phyloP scores from a whole-genome alignment of 2,113 vertebrate species.

The Hyperopisus bebe region DNA sequence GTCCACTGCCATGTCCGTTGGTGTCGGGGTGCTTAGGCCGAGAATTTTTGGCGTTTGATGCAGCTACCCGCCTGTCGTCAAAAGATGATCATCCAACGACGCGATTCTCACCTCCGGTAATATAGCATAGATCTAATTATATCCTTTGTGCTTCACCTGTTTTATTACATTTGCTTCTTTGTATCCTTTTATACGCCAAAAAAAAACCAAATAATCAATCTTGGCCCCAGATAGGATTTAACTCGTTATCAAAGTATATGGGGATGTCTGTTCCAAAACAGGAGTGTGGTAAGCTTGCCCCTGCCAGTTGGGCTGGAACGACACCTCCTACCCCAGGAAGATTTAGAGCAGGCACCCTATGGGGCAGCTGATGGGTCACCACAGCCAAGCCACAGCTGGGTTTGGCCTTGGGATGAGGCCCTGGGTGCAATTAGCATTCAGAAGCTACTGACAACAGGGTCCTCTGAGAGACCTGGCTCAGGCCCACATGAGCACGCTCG shows the following conservation, averaged over 20 bases:
- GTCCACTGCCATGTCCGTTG: not conserved
- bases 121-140: not conserved
- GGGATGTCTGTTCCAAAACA: not conserved
- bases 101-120: not conserved
- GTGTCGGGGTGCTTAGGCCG: not conserved
- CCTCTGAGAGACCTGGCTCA: not conserved
- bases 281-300: not conserved
- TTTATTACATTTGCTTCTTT: not conserved
- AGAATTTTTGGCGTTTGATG: not conserved
- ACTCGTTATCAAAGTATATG: too few relatives aligned
- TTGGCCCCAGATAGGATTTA: not conserved
- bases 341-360: not conserved
- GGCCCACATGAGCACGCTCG: not conserved
- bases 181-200: not conserved
- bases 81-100: not conserved
- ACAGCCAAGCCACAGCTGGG: conserved; percentile 2
- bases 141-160: not conserved
- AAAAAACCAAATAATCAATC: not conserved
- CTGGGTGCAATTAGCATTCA: conserved; percentile 19
- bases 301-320: conserved; percentile 6
- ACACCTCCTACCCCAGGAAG: not conserved
- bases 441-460: not conserved
- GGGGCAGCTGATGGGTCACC: not conserved
- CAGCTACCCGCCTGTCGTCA: not conserved
- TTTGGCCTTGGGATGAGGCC: not conserved